These are phyloP conservation scores for Acanthosepion pharaonis DNA, from an alignment of 2,888 invertebrate species.

Conservation along the genomic window DNA sequence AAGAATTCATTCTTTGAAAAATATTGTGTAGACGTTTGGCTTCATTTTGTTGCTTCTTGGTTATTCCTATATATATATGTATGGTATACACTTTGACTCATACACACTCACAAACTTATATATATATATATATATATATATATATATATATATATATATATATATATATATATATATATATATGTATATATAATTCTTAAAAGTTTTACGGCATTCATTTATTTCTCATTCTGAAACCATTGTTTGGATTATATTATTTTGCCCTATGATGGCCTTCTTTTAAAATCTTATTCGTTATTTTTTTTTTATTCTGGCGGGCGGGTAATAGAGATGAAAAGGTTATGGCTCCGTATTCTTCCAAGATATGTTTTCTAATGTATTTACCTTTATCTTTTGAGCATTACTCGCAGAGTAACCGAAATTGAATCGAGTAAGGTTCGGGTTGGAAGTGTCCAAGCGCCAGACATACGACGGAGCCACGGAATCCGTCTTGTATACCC, in stretches of 20 bases:
- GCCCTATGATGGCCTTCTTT: not conserved
- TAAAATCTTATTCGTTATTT: not conserved
- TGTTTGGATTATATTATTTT: not conserved
- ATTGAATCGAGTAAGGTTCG: not conserved
- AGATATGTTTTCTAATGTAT: not conserved
- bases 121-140: too few relatives aligned
- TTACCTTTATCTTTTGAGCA: conserved; percentile 8
- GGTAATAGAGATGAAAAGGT: not conserved
- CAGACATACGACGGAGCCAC: not conserved
- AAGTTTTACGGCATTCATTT: not conserved
- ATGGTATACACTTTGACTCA: too few relatives aligned
- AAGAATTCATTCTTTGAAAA: too few relatives aligned
- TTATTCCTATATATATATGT: too few relatives aligned
- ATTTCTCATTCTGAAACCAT: not conserved
- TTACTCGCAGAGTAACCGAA: not conserved
- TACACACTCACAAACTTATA: too few relatives aligned
- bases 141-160: not conserved
- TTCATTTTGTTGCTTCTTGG: too few relatives aligned
- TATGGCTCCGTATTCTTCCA: not conserved
- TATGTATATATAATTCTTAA: not conserved
- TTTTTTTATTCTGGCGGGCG: not conserved
- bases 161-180: not conserved
- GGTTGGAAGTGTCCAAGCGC: not conserved
- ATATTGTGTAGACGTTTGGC: too few relatives aligned
- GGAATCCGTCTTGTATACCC: not conserved